phyloP scores from a whole-genome alignment of 1,140 invertebrate genomes.

The Zaprionus ghesquierei region DNA sequence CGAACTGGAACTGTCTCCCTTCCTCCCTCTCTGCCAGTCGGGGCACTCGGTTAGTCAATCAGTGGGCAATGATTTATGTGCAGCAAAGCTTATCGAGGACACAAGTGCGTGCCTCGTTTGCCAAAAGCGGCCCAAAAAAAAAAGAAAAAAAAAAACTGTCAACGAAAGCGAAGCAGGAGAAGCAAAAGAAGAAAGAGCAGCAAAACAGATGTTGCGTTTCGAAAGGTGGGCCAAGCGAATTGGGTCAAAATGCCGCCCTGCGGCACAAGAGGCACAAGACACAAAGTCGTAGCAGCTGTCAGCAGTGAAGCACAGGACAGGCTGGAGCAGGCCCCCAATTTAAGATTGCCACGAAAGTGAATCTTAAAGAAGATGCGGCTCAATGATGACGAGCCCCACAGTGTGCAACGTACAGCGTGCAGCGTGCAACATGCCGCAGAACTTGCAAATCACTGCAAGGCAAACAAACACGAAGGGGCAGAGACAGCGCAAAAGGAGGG shows the following conservation, averaged over 20 bases:
- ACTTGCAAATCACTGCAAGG: conserved; percentile 78
- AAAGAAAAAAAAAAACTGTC: conserved; percentile 60
- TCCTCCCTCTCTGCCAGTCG: not conserved
- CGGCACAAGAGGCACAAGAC: conserved; percentile 39
- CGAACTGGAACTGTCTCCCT: too few relatives aligned
- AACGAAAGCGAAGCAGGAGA: conserved; percentile 68
- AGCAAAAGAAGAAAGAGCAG: not conserved
- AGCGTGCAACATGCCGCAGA: conserved; percentile 39
- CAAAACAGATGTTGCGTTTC: conserved; percentile 54
- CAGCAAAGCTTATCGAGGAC: conserved; percentile 68
- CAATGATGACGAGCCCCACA: conserved; percentile 71
- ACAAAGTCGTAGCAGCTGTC: conserved; percentile 36
- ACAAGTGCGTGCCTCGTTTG: conserved; percentile 74
- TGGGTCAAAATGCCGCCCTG: conserved; percentile 72
- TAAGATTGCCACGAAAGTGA: conserved; percentile 66
- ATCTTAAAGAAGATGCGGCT: conserved; percentile 65
- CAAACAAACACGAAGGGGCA: conserved; percentile 73
- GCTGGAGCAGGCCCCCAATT: conserved; percentile 55
- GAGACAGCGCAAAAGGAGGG: not conserved
- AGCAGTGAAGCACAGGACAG: not conserved
- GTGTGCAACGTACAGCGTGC: conserved; percentile 25
- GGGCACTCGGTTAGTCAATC: conserved; percentile 47
- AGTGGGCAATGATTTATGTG: conserved; percentile 63
- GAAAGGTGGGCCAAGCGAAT: conserved; percentile 56
- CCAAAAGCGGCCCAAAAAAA: conserved; percentile 46